Base-by-base conservation (phyloP, 35 echinoderm and acorn worm species). In the Apostichopus parvimensis region DNA sequence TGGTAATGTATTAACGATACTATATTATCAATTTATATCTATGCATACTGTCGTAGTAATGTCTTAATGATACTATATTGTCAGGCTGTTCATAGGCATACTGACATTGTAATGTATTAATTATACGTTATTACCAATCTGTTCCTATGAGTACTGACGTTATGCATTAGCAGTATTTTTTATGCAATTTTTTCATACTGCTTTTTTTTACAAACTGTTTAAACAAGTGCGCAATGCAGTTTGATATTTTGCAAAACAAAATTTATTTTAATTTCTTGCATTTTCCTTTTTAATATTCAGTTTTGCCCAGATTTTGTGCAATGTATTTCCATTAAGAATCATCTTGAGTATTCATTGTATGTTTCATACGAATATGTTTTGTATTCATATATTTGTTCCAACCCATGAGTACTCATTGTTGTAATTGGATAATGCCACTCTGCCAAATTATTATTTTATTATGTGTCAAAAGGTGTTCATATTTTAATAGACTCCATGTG, bases 291-390 rank as follows among this genome's bases (percentile, higher is more conserved):
- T 75, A 20, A 75, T 75, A 75, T 75, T 75, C 71, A 75, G 13
- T 75, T 75, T 75, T 75, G 71, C 71, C n/a, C 71, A 75, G 71
- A 75, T 75, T 61, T 75, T 75, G 71, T 75, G 71, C 71, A 75
- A 75, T 75, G 71, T 75, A 22, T 75, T 75, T 20, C n/a, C 70
- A 21, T 75, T 75, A 75, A 75, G 20, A 75, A 22, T 75, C 71
- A 75, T 75, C 71, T 75, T 75, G 71, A 75, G 20, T 75, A 20
- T 75, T 75, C 21, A 75, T 75, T 22, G 71, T 75, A 20, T 75
- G 71, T 75, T 75, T 22, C 71, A 75, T 75, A 75, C 71, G 20
- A 75, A 18, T 7, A 13, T 75, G 71, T 75, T 75, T 18, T 75
- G 71, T 75, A 75, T 75, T 75, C 71, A 75, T 75, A 7, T 20